These are phyloP conservation scores for human (Homo sapiens) DNA, from an alignment of 2,113 vertebrate genomes.

Conservation along the genomic window DNA sequence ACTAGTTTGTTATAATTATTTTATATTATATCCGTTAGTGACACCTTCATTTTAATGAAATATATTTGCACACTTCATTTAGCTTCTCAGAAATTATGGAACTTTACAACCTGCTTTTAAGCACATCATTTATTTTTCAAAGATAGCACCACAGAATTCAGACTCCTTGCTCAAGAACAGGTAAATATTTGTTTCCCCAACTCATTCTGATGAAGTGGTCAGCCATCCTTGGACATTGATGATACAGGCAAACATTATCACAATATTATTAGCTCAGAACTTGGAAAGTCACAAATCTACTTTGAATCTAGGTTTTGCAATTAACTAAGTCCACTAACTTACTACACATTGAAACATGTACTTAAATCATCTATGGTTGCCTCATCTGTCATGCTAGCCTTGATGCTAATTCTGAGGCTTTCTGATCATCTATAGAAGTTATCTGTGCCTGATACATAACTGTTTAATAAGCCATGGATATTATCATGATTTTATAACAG, in stretches of 20 bases:
- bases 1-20: background rate
- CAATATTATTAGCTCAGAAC: background rate
- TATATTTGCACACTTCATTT: background rate
- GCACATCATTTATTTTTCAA: background rate
- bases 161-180: background rate
- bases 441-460: background rate
- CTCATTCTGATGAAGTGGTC: background rate
- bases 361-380: background rate
- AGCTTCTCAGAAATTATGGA: background rate
- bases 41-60: background rate
- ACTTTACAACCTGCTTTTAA: background rate
- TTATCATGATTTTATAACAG: background rate
- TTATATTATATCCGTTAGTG: background rate
- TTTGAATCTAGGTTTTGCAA: background rate
- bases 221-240: rapidly evolving
- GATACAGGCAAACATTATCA: background rate
- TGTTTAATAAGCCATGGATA: background rate
- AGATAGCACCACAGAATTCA: background rate
- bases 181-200: background rate
- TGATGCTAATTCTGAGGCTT: background rate
- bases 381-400: background rate
- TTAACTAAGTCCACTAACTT: background rate
- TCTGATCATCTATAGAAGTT: background rate
- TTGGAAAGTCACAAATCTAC: background rate
- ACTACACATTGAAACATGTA: background rate